phyloP scores from a whole-genome alignment of 2,797 vertebrate genomes.

The Emydoidea blandingii region DNA sequence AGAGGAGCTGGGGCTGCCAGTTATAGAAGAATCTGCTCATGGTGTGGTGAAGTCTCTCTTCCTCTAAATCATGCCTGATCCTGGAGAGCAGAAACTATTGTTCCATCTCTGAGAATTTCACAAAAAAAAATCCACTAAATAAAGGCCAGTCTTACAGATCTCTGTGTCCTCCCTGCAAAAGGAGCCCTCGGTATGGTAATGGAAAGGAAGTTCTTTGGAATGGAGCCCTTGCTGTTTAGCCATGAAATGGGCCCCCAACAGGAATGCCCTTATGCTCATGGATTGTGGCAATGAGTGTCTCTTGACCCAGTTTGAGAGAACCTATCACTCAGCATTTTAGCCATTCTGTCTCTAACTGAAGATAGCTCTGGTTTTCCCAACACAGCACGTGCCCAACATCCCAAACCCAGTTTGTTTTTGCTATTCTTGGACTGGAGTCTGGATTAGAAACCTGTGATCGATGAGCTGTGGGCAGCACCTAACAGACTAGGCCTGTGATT shows the following conservation, averaged over 20 bases:
- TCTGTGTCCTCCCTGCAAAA: background rate
- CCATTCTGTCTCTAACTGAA: background rate
- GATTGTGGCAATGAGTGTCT: background rate
- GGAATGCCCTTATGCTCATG: background rate
- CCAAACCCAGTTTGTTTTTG: constrained; percentile 20
- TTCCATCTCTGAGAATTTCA: background rate
- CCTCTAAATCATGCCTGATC: background rate
- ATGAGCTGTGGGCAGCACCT: constrained; percentile 14
- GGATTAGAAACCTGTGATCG: background rate
- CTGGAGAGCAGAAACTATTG: background rate
- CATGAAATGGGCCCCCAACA: background rate
- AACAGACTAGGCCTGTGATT: background rate
- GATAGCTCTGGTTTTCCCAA: constrained; percentile 56
- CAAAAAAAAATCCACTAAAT: no score
- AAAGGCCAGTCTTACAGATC: no score
- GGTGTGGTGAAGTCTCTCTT: background rate
- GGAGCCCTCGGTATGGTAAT: background rate
- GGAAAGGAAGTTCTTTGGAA: background rate
- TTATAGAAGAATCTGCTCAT: background rate
- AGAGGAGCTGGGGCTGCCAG: background rate
- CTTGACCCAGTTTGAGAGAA: background rate
- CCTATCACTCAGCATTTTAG: background rate
- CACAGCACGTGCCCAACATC: background rate
- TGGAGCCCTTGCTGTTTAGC: constrained; percentile 11
- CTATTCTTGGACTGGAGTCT: constrained; percentile 24